Evolutionary conservation across 2,888 invertebrate species (phyloP).

Genomic region (Hirtodrosophila cameraria): DNA sequence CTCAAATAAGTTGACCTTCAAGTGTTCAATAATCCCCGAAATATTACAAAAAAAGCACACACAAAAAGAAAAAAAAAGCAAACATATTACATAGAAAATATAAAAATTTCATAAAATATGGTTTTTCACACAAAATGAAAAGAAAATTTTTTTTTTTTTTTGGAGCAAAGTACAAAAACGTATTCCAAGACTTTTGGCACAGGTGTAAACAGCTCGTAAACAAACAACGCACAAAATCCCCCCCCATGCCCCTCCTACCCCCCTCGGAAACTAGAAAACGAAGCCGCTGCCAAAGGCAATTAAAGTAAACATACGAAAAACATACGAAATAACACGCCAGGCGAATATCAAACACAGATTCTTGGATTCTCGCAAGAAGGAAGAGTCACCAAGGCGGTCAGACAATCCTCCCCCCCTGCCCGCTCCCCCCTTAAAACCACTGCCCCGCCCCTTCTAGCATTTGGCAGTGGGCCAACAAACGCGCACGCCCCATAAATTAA

Average conservation of each 20-base stretch:
- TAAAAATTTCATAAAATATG: conserved; percentile 30
- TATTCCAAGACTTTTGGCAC: conserved; percentile 51
- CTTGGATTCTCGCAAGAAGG: conserved; percentile 13
- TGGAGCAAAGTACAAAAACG: conserved; percentile 10
- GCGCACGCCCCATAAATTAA: conserved; percentile 74
- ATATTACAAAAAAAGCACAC: conserved; percentile 30
- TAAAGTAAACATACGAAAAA: conserved; percentile 64
- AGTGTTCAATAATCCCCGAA: conserved; percentile 32
- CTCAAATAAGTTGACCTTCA: conserved; percentile 41
- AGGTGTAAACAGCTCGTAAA: conserved; percentile 68
- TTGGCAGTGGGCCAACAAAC: conserved; percentile 67
- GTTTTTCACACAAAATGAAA: background rate
- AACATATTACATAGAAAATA: conserved; percentile 32
- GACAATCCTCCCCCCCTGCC: conserved; percentile 3
- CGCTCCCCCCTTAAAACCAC: background rate
- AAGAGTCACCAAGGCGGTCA: conserved; percentile 8
- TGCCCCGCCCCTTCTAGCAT: background rate
- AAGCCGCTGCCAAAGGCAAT: conserved; percentile 56
- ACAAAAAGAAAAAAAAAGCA: too few relatives aligned
- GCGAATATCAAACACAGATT: conserved; percentile 54
- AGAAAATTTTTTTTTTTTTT: conserved; percentile 16
- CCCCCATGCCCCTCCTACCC: background rate
- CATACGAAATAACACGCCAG: conserved; percentile 43
- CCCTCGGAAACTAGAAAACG: conserved; percentile 20
- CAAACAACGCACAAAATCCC: conserved; percentile 34